Evolutionary conservation across 2,888 invertebrate species (phyloP).

Genomic region (Malachius bipustulatus): DNA sequence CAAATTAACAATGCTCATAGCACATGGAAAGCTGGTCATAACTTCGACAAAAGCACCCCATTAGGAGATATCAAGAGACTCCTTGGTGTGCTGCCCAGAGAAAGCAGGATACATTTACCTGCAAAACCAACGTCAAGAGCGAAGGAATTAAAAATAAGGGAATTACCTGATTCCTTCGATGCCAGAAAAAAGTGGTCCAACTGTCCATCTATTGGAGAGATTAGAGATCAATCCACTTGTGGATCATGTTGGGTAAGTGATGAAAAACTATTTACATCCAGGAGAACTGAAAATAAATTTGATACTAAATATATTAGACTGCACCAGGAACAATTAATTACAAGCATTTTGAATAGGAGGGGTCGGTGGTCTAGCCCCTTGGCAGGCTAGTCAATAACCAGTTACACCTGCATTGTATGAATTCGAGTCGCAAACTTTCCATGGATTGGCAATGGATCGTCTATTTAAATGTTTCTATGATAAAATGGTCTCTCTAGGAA

Average conservation of each 20-base stretch:
- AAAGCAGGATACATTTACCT: not conserved
- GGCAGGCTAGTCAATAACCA: too few species aligned
- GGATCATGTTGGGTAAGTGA: constrained; percentile 7
- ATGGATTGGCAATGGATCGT: too few species aligned
- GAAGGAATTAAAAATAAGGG: not conserved
- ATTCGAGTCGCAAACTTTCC: too few species aligned
- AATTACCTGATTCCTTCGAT: constrained; percentile 6
- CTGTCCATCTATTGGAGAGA: constrained; percentile 5
- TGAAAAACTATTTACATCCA: too few species aligned
- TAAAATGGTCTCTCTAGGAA: too few species aligned
- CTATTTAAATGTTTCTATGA: too few species aligned
- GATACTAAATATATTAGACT: too few species aligned
- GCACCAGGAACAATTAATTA: too few species aligned
- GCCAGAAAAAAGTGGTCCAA: constrained; percentile 3
- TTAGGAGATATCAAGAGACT: not conserved
- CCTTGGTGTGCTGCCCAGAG: not conserved
- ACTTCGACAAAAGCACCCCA: constrained; percentile 11
- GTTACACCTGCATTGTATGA: not conserved
- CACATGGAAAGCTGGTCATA: constrained; percentile 18
- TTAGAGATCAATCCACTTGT: constrained; percentile 7
- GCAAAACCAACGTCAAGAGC: not conserved
- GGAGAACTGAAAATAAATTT: too few species aligned
- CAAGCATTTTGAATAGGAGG: too few species aligned
- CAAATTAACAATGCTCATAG: constrained; percentile 15
- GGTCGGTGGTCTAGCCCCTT: too few species aligned